phyloP scores from a whole-genome alignment of 2,888 invertebrate species.

The Deilephila elpenor region DNA sequence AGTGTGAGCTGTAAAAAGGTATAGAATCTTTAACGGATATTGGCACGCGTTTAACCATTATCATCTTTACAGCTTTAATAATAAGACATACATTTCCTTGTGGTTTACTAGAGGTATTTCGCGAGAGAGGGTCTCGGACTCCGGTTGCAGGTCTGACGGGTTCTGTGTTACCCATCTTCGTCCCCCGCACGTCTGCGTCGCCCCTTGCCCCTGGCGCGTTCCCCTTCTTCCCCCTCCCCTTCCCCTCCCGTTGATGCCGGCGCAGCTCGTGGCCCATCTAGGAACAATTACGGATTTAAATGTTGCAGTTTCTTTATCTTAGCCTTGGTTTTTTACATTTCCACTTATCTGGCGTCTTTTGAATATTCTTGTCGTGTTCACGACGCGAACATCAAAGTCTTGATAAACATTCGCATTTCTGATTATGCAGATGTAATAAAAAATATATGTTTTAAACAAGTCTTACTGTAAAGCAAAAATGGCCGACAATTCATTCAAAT shows the following conservation, averaged over 20 bases:
- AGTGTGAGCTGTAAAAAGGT: slow-evolving; percentile 64
- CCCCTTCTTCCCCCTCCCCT: slow-evolving; percentile 45
- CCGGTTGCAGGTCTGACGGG: slow-evolving; percentile 78
- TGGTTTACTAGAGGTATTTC: slow-evolving; percentile 61
- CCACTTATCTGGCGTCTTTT: slow-evolving; percentile 15
- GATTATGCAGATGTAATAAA: neutral
- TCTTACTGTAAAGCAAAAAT: neutral
- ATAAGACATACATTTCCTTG: slow-evolving; percentile 48
- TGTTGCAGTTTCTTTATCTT: slow-evolving; percentile 40
- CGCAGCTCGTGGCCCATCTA: slow-evolving; percentile 55
- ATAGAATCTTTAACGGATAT: slow-evolving; percentile 53
- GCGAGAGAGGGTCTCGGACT: slow-evolving; percentile 68
- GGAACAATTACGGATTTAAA: slow-evolving; percentile 57
- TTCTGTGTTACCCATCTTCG: slow-evolving; percentile 77
- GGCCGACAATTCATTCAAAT: neutral
- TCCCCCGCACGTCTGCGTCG: slow-evolving; percentile 47
- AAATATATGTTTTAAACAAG: neutral
- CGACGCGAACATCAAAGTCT: slow-evolving; percentile 6
- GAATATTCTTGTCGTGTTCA: slow-evolving; percentile 6
- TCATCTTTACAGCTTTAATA: slow-evolving; percentile 26
- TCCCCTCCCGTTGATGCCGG: slow-evolving; percentile 41
- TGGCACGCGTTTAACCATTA: slow-evolving; percentile 36
- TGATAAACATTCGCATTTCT: neutral
- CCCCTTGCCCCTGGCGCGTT: slow-evolving; percentile 17
- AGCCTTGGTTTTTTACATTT: slow-evolving; percentile 23